Evolutionary conservation across 2,888 invertebrate genomes (phyloP).

Genomic region (Trachelus tabidus): DNA sequence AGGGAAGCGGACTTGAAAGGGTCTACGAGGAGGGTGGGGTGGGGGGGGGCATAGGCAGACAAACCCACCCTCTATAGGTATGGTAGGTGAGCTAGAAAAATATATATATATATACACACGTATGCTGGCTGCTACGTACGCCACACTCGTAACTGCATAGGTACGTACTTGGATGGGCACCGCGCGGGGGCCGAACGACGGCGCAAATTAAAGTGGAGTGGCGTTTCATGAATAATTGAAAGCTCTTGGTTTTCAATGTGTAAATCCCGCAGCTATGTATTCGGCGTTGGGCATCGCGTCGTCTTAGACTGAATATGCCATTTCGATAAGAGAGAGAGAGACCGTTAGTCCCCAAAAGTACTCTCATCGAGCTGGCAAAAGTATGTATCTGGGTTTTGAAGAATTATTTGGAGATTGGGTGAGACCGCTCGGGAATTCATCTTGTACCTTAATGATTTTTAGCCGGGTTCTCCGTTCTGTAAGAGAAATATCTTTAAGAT

Average conservation of each 20-base stretch:
- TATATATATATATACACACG: neutral
- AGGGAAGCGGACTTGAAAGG: neutral
- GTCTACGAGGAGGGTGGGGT: neutral
- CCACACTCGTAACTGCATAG: neutral
- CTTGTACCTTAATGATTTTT: too few relatives aligned
- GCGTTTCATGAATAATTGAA: constrained; percentile 50
- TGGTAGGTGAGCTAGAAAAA: neutral
- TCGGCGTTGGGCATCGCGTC: neutral
- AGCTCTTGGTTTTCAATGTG: constrained; percentile 30
- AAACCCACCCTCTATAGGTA: neutral
- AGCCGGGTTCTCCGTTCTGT: too few relatives aligned
- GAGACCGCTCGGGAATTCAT: neutral
- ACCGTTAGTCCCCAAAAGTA: neutral
- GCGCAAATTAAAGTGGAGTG: constrained; percentile 49
- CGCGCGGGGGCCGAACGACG: constrained; percentile 1
- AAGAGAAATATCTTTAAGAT: too few relatives aligned
- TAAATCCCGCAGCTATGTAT: constrained; percentile 17
- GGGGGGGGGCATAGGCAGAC: neutral
- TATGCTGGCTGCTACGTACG: neutral
- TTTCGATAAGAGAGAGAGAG: neutral
- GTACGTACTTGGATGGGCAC: neutral
- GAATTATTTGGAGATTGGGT: neutral
- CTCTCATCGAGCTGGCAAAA: neutral
- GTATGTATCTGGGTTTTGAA: neutral
- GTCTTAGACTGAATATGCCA: too few relatives aligned